Conservation (phyloP, 2,888 invertebrate genomes). For the Nineta flava region DNA sequence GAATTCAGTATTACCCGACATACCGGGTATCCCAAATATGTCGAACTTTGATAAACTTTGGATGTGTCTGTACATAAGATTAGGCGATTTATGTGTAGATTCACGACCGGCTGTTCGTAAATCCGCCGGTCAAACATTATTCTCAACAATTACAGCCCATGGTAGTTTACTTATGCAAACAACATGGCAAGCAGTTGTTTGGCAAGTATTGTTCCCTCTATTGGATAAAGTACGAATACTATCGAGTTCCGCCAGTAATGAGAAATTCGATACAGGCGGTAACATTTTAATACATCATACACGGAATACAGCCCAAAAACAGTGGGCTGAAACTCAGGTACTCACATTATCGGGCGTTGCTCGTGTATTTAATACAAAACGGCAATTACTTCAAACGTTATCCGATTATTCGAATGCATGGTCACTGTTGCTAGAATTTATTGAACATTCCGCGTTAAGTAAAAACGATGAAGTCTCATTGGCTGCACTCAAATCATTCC, state of each 20-base stretch:
- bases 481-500: constrained; percentile 91
- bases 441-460: constrained; percentile 81
- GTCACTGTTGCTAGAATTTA: constrained; percentile 83
- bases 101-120: constrained; percentile 89
- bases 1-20: constrained; percentile 62
- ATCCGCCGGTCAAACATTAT: constrained; percentile 92
- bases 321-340: constrained; percentile 97
- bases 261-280: constrained; percentile 78
- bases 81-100: constrained; percentile 88
- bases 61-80: constrained; percentile 85
- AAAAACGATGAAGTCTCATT: constrained; percentile 92
- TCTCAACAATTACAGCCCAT: constrained; percentile 94
- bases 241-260: constrained; percentile 53
- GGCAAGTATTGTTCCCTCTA: constrained; percentile 91
- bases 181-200: constrained; percentile 88
- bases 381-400: constrained; percentile 62
- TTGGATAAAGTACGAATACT: constrained; percentile 76
- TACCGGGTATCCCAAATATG: constrained; percentile 68
- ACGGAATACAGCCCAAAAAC: constrained; percentile 95
- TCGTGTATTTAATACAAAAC: constrained; percentile 80
- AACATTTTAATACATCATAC: constrained; percentile 97
- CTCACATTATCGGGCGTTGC: constrained; percentile 82
- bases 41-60: constrained; percentile 85
- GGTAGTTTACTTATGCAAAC: constrained; percentile 71
- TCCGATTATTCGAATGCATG: constrained; percentile 91